Conservation (phyloP, 2,888 invertebrate genomes). For the Alviniconcha strummeri region DNA sequence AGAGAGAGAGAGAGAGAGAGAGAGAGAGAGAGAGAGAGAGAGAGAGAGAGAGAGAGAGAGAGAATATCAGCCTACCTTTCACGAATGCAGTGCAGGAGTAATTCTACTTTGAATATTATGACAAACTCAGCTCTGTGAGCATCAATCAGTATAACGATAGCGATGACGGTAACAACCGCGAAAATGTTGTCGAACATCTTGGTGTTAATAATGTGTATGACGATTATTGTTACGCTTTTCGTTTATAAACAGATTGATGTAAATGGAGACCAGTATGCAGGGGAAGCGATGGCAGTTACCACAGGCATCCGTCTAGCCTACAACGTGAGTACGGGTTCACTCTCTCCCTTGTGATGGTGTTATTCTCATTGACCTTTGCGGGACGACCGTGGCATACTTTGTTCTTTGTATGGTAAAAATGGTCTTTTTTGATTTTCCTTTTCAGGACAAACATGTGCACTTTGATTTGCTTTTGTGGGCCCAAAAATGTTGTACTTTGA, state of each 20-base stretch:
- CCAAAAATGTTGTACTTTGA: too few relatives aligned
- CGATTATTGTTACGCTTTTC: too few relatives aligned
- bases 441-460: neutral
- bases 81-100: too few relatives aligned
- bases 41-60: too few relatives aligned
- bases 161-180: neutral
- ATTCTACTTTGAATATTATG: too few relatives aligned
- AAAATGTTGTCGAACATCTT: neutral
- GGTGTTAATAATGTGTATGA: too few relatives aligned
- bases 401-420: neutral
- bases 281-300: slow-evolving; percentile 35
- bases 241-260: neutral
- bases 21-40: too few relatives aligned
- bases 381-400: neutral
- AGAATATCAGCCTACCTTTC: too few relatives aligned
- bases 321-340: neutral
- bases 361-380: too few relatives aligned
- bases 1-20: too few relatives aligned
- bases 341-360: neutral
- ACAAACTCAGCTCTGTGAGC: too few relatives aligned
- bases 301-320: slow-evolving; percentile 37
- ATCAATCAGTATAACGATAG: too few relatives aligned
- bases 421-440: neutral
- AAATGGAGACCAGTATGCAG: slow-evolving; percentile 15
- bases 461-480: neutral